Evolutionary conservation across 2,888 invertebrate species (phyloP), one percentile per base, ranked within the genome.

Genomic region (Plebejus anna): DNA sequence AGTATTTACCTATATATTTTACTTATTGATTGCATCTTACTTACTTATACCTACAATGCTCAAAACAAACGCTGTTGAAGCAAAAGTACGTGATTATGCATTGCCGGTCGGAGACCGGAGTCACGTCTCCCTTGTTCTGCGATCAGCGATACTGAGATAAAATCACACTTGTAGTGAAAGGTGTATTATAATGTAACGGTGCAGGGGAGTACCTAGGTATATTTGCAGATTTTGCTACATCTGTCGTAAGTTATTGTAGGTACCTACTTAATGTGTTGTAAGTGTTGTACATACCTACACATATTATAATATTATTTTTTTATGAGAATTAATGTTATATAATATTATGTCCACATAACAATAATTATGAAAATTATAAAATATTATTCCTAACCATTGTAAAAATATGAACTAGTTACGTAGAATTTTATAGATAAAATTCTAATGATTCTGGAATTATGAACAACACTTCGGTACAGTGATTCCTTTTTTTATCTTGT

Each of bases 61-160:
- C 22, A 42, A 38, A 22, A 72, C 51, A 73, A 55, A 73, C 32
- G 32, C 55, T 55, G 51, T 55, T 51, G 4, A 13, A 16, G 55
- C 28, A 16, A 73, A 51, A 51, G 55, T 32, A 32, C 73, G 73
- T 73, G 73, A 73, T 73, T 73, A 73, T 73, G 73, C 73, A 73
- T 73, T 32, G 32, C 16, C 55, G 22, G 22, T 22, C 22, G 22
- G 22, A 55, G 73, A 16, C n/a, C 28, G 73, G 36, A 73, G 73
- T 55, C 73, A 32, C 73, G 73, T 73, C 73, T 16, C 73, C 55
- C 51, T 73, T 73, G 73, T 73, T 51, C 6, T 73, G 73, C 55
- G 51, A 73, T 73, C 73, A 55, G 32, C 32, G 73, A 55, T 73
- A 73, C 32, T 32, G n/a, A 73, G 73, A 73, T 73, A 73, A 73